Evolutionary conservation across 2,797 vertebrate species (phyloP), one percentile per base, ranked within the genome.

Genomic region (Coccyzus lansbergi): DNA sequence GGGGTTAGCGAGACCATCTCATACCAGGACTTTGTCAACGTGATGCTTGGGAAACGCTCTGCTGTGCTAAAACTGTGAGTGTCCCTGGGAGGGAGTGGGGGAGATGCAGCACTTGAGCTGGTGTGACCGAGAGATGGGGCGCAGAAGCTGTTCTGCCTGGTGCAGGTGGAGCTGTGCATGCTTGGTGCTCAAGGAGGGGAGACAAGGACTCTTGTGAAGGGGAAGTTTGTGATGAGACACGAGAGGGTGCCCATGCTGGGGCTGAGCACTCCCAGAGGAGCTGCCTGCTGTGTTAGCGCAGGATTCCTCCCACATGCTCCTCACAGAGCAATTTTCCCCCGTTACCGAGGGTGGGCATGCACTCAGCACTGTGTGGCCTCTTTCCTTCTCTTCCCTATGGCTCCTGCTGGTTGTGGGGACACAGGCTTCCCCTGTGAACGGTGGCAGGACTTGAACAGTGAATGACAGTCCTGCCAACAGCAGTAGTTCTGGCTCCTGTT

Each of bases 21-120:
- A 16, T 99, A 99, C 98, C 97, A 99, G 84, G 99, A 99, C 97
- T 99, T 99, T 31, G 98, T 99, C 90, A 99, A 98, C 59, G 98
- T 99, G 98, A 99, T 99, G 99, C 98, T 99, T 83, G 99, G 99
- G 48, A 99, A 99, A 60, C 98, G 99, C 29, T 99, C 99, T 0
- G 98, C 99, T 2, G 99, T 99, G 81, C 98, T 99, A 46, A 99
- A 99, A 96, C 97, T 99, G 99, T 99, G 97, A 99, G 99, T 98
- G 85, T 52, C 58, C 42, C 1, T 3, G 31, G 38, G 10, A 6
- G 38, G 60, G 67, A 58, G 28, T 1, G 0, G 12, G 49, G 67
- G 31, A 48, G 48, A 20, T 0, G 6, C 26, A 58, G 82, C 40
- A 33, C 19, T 33, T 0, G 12, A 62, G 67, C 63, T 63, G 69